A percentile compares a stretch with the other conserved stretches of the same genome.
Conservation (phyloP, 2,113 vertebrate species). For the Sus scrofa region T2T-Sscrofa CM000818.6:16009501-16010000, state of each 20-base stretch:
- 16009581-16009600: no score
- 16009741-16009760: constrained; percentile 25
- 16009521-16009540: no score
- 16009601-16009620: no score
- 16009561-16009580: no score
- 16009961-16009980: neutral
- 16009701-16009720: neutral
- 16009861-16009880: neutral
- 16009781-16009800: neutral
- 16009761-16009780: constrained; percentile 41
- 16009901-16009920: neutral
- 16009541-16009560: no score
- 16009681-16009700: neutral
- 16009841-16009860: neutral
- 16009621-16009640: no score
- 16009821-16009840: neutral
- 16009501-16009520: no score
- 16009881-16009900: neutral
- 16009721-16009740: neutral
- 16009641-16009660: no score
- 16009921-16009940: neutral
- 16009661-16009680: neutral
- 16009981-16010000: neutral
- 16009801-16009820: neutral
- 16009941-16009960: neutral